These are phyloP conservation scores for Lepidurus couesii DNA, from an alignment of 1,140 invertebrate genomes.

Conservation along the genomic window DNA sequence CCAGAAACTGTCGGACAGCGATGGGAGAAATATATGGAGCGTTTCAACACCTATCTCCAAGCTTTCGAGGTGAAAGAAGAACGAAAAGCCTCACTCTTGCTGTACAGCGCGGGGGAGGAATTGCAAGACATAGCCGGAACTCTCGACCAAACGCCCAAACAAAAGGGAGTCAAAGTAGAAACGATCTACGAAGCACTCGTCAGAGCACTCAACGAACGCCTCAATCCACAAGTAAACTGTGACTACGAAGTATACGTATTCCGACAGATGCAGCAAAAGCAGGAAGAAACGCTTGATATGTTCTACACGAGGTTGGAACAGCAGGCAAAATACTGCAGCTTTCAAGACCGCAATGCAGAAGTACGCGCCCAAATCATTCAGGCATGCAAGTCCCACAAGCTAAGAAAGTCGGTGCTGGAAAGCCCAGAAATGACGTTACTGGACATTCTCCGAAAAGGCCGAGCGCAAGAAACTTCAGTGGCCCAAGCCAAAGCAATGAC, in stretches of 20 bases:
- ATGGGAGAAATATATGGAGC: constrained; percentile 34
- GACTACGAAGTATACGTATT: constrained; percentile 24
- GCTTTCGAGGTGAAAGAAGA: constrained; percentile 32
- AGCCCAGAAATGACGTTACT: constrained; percentile 26
- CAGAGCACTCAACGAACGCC: neutral
- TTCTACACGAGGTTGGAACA: constrained; percentile 23
- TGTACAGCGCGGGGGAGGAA: constrained; percentile 34
- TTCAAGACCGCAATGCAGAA: constrained; percentile 4
- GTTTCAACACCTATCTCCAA: constrained; percentile 32
- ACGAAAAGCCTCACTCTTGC: constrained; percentile 31
- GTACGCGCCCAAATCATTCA: constrained; percentile 16
- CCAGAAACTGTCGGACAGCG: neutral
- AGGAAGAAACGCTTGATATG: constrained; percentile 23
- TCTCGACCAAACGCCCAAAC: constrained; percentile 8
- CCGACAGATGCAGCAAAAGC: neutral
- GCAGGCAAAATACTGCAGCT: neutral
- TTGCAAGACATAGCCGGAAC: constrained; percentile 36
- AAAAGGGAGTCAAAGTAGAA: neutral
- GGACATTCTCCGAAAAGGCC: neutral
- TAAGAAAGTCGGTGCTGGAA: constrained; percentile 24
- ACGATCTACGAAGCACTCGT: neutral
- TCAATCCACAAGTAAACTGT: constrained; percentile 16
- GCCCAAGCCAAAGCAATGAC: constrained; percentile 7
- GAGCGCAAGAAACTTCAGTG: constrained; percentile 6
- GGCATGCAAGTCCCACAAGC: constrained; percentile 11